Evolutionary conservation across 2,888 invertebrate species (phyloP).

Genomic region (Helobdella robusta): DNA sequence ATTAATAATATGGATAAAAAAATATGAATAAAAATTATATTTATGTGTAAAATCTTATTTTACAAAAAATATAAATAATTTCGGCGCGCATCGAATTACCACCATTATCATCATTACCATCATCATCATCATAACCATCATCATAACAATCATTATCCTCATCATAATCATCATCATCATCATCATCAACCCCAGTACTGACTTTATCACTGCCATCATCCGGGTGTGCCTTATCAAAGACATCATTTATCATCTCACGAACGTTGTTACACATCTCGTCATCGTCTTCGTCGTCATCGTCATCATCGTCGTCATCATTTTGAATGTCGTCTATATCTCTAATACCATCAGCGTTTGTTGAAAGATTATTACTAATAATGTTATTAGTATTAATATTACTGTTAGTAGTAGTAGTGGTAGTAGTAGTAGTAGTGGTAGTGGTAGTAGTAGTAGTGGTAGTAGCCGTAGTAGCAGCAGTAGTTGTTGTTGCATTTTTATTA

Average conservation of each 20-base stretch:
- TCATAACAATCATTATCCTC: not conserved
- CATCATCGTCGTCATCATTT: not conserved
- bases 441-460: not conserved
- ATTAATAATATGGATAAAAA: no score
- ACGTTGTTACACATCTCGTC: not conserved
- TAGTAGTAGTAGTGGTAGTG: not conserved
- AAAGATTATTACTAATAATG: not conserved
- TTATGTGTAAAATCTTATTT: no score
- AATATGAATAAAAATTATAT: no score
- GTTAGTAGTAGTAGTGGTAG: not conserved
- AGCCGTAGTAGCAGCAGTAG: not conserved
- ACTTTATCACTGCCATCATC: not conserved
- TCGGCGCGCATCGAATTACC: no score
- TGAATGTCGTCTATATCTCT: not conserved
- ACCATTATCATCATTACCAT: not conserved
- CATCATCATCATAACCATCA: not conserved
- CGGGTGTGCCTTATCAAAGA: not conserved
- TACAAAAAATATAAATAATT: no score
- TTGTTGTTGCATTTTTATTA: not conserved
- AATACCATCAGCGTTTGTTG: not conserved
- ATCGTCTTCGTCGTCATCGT: not conserved
- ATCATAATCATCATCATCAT: slow-evolving; percentile 9
- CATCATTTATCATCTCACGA: not conserved
- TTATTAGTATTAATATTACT: slow-evolving; percentile 5
- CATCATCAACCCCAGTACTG: not conserved